Conservation (phyloP, 2,113 vertebrate species). For the Struthidea cinerea region DNA sequence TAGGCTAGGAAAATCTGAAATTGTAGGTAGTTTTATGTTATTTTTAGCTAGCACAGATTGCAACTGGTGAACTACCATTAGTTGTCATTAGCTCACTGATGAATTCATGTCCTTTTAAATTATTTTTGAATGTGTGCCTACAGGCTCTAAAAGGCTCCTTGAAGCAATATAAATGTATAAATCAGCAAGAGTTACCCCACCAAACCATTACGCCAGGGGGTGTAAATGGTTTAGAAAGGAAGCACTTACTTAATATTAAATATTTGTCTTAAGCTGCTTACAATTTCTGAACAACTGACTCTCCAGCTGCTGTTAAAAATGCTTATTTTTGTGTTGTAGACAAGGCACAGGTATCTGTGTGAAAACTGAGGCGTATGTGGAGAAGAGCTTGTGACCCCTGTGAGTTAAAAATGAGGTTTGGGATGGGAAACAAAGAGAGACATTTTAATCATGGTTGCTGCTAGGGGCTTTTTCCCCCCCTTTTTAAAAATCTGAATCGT, state of each 20-base stretch:
- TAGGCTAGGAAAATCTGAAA: neutral
- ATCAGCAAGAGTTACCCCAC: slow-evolving; percentile 15
- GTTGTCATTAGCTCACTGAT: neutral
- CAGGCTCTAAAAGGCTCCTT: neutral
- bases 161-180: slow-evolving; percentile 39
- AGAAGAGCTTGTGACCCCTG: neutral
- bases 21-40: neutral
- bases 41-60: neutral
- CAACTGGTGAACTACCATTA: neutral
- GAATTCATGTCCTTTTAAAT: slow-evolving; percentile 33
- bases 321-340: neutral
- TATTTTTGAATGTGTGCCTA: slow-evolving; percentile 19
- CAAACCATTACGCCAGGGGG: neutral
- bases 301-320: neutral
- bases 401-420: neutral
- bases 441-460: neutral
- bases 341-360: neutral
- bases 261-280: slow-evolving; percentile 19
- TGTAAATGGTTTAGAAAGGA: neutral
- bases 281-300: neutral
- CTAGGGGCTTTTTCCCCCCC: neutral
- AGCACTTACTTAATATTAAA: slow-evolving; percentile 13
- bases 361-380: neutral
- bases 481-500: neutral
- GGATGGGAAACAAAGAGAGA: neutral